Evolutionary conservation across 2,888 invertebrate genomes (phyloP), one percentile per base, ranked within the genome.

Genomic region (Eupithecia dodoneata): DNA sequence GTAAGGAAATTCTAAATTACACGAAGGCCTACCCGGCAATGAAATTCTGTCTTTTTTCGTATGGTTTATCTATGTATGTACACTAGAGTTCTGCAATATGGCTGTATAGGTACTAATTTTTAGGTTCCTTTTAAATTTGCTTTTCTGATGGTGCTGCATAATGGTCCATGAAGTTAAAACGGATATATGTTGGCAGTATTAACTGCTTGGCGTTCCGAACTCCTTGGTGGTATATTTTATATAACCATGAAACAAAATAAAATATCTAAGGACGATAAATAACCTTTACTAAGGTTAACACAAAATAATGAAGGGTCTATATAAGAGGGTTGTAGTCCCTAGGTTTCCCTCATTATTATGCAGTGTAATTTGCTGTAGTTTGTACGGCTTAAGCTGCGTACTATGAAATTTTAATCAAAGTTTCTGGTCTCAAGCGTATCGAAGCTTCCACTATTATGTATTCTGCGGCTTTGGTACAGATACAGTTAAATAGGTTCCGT

Each of bases 401-500:
- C 90, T 92, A 91, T 93, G 92, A 93, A 94, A 93, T 92, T 93
- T 93, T 93, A 94, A 94, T 94, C 94, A 93, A 94, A 93, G 89
- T 93, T 91, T 86, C 86, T 85, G 87, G 87, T 89, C 93, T 91
- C 90, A 84, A 85, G 92, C 85, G 92, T 89, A 92, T 93, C 84
- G 87, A 59, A 55, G 41, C 66, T 59, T 30, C 41, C 41, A 65
- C 55, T 77, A 55, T 15, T 85, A 85, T 83, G 85, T 84, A 86
- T 89, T 88, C 88, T 86, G 84, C 84, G 83, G 84, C 86, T 85
- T 66, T 13, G 18, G 63, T 70, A 71, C 79, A 82, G 83, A 83
- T 82, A 84, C 81, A 81, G 79, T 85, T 85, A 82, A 84, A 85
- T 84, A 80, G 85, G 79, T 80, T 81, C 80, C 82, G 85, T 85